A percentile compares a stretch with the other conserved stretches of the same genome.
These are phyloP conservation scores for Chromis chromis DNA, from an alignment of 2,797 vertebrate genomes.

Conservation along the genomic window DNA sequence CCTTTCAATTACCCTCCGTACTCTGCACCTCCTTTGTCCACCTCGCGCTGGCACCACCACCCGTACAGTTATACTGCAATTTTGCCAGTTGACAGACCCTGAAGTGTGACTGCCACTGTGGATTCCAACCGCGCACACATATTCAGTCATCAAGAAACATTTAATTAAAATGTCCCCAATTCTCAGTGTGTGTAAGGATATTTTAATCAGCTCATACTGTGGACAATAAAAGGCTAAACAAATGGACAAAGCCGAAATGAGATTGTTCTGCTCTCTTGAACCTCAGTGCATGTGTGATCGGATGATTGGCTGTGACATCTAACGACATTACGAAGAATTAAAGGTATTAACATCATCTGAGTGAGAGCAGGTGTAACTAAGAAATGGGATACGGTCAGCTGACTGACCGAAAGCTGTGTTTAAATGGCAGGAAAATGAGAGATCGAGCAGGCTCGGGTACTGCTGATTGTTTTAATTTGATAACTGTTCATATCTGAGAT, in stretches of 20 bases:
- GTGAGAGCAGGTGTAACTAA: slow-evolving; percentile 61
- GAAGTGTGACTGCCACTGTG: slow-evolving; percentile 28
- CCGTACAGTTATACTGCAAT: slow-evolving; percentile 55
- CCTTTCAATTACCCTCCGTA: slow-evolving; percentile 39
- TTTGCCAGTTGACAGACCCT: slow-evolving; percentile 50
- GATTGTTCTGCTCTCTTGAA: slow-evolving; percentile 61
- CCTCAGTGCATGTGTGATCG: slow-evolving; percentile 30
- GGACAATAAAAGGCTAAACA: slow-evolving; percentile 43
- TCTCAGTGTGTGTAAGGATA: slow-evolving; percentile 36
- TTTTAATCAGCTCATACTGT: slow-evolving; percentile 30
- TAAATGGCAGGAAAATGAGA: slow-evolving; percentile 51
- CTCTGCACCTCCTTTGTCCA: slow-evolving; percentile 31
- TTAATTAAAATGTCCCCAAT: slow-evolving; percentile 65
- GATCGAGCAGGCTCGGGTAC: slow-evolving; percentile 36
- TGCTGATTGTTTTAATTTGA: slow-evolving; percentile 51
- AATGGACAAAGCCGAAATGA: slow-evolving; percentile 48
- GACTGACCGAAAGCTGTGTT: slow-evolving; percentile 48
- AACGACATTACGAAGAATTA: slow-evolving; percentile 46
- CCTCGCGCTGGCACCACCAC: slow-evolving; percentile 16
- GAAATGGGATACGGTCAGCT: slow-evolving; percentile 39
- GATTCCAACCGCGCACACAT: slow-evolving; percentile 41
- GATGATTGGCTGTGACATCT: slow-evolving; percentile 45
- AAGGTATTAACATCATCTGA: slow-evolving; percentile 50
- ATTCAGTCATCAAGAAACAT: slow-evolving; percentile 58
- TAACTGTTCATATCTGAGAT: slow-evolving; percentile 47